Evolutionary conservation across 1,140 invertebrate species (phyloP).

Genomic region (Ostrea denselamellosa): DNA sequence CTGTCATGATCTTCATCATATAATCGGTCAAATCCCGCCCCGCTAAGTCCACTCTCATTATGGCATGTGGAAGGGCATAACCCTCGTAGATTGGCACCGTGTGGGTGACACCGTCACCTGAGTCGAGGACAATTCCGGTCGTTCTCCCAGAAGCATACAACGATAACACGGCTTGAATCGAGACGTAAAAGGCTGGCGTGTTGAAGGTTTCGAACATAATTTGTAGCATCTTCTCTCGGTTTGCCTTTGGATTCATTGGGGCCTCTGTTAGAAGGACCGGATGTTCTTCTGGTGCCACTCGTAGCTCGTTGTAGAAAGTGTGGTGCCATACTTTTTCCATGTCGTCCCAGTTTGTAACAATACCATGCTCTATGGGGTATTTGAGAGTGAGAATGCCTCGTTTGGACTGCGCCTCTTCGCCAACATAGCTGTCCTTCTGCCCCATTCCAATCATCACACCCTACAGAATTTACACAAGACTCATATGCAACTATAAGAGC

Average conservation of each 20-base stretch:
- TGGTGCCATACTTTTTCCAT: slow-evolving; percentile 96
- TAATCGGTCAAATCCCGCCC: slow-evolving; percentile 94
- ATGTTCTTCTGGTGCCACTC: slow-evolving; percentile 95
- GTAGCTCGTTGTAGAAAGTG: slow-evolving; percentile 87
- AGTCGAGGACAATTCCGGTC: slow-evolving; percentile 93
- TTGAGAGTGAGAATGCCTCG: slow-evolving; percentile 80
- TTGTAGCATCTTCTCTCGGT: slow-evolving; percentile 80
- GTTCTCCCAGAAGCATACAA: slow-evolving; percentile 96
- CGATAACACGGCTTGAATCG: slow-evolving; percentile 94
- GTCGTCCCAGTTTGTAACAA: slow-evolving; percentile 81
- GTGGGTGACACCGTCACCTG: slow-evolving; percentile 94
- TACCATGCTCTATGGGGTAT: slow-evolving; percentile 81
- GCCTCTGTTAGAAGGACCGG: slow-evolving; percentile 85
- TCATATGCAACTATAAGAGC: no score
- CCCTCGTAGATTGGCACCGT: slow-evolving; percentile 94
- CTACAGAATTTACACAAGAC: slow-evolving; percentile 57
- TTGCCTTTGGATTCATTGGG: slow-evolving; percentile 74
- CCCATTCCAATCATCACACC: slow-evolving; percentile 98
- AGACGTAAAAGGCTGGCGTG: slow-evolving; percentile 95
- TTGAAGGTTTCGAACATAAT: slow-evolving; percentile 84
- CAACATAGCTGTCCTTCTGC: slow-evolving; percentile 83
- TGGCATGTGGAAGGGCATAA: slow-evolving; percentile 88
- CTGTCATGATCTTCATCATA: slow-evolving; percentile 90
- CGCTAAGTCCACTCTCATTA: slow-evolving; percentile 95
- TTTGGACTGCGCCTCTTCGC: slow-evolving; percentile 85